These are phyloP conservation scores for Noctua janthe DNA, from an alignment of 2,888 invertebrate species.

Conservation along the genomic window DNA sequence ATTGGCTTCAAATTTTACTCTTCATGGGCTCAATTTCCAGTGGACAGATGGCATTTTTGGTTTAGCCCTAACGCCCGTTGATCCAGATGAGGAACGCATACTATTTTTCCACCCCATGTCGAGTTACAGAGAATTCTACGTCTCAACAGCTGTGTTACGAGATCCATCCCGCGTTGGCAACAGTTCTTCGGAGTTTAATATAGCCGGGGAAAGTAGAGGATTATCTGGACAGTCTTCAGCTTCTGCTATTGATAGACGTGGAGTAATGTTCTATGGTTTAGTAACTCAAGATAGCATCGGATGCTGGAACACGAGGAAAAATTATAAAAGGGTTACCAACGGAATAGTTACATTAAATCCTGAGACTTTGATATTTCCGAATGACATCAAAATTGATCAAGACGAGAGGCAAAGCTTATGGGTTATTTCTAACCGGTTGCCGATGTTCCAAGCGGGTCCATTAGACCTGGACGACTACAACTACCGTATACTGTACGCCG, in stretches of 20 bases:
- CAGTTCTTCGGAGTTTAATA: slow-evolving; percentile 80
- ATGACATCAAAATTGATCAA: slow-evolving; percentile 94
- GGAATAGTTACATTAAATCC: slow-evolving; percentile 91
- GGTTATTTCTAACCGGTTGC: slow-evolving; percentile 94
- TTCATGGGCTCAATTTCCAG: slow-evolving; percentile 94
- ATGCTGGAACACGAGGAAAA: slow-evolving; percentile 95
- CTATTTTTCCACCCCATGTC: slow-evolving; percentile 96
- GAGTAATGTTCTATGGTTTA: slow-evolving; percentile 95
- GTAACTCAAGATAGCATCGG: slow-evolving; percentile 94
- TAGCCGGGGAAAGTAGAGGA: slow-evolving; percentile 90
- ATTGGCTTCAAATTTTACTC: slow-evolving; percentile 93
- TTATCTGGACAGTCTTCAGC: slow-evolving; percentile 93
- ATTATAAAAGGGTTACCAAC: slow-evolving; percentile 91
- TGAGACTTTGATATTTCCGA: slow-evolving; percentile 94
- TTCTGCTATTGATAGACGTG: slow-evolving; percentile 92
- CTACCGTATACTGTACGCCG: slow-evolving; percentile 93
- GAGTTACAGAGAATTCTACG: slow-evolving; percentile 94
- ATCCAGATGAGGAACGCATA: slow-evolving; percentile 89
- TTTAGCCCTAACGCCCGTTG: slow-evolving; percentile 91
- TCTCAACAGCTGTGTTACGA: slow-evolving; percentile 92
- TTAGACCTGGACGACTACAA: slow-evolving; percentile 92
- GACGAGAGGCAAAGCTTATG: slow-evolving; percentile 93
- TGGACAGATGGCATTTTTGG: slow-evolving; percentile 96
- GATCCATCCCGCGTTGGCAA: slow-evolving; percentile 87
- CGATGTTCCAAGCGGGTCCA: slow-evolving; percentile 92